Evolutionary conservation across 2,888 invertebrate species (phyloP), one percentile per base, ranked within the genome.

Genomic region (Lasioglossum villosulum): DNA sequence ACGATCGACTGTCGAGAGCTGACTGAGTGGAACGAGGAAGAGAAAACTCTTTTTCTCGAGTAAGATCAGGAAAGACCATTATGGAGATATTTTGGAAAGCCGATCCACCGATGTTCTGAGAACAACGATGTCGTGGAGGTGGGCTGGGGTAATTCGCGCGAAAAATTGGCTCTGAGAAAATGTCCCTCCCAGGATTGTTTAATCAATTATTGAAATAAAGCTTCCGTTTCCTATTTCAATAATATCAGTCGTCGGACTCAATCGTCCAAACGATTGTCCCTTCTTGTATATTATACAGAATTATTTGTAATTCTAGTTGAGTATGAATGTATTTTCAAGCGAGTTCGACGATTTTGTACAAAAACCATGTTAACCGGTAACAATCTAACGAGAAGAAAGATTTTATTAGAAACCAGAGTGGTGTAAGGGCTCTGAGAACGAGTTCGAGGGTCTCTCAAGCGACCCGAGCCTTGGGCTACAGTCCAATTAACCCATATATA

Each of bases 401-500:
- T 70, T 68, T 83, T 72, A 77, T 66, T 66, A 19, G 83, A 82
- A 82, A 76, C 75, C 59, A 45, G 71, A 73, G 52, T 59, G 71
- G 75, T 71, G 79, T 83, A 79, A 70, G 84, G 84, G 79, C 52
- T 71, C 52, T 72, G 79, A 75, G 75, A 83, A 71, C 71, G 84
- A 83, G 71, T 75, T 71, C 30, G 39, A 72, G 79, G 79, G 83
- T 45, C 73, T 23, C 66, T 68, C 56, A 72, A n/a, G 72, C 76
- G 72, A 66, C 8, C 56, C 77, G 73, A 78, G 84, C 79, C 84
- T 83, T 75, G 27, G 79, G 84, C 84, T 78, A 79, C 84, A 42
- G 78, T 79, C 84, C 84, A 84, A 84, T 84, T 84, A 84, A 79
- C 84, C 84, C 84, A 84, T 83, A 84, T 84, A 84, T 79, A 79